Conservation (phyloP, 53 echinoderm and acorn worm species). For the Temnopleurus reevesii region DNA sequence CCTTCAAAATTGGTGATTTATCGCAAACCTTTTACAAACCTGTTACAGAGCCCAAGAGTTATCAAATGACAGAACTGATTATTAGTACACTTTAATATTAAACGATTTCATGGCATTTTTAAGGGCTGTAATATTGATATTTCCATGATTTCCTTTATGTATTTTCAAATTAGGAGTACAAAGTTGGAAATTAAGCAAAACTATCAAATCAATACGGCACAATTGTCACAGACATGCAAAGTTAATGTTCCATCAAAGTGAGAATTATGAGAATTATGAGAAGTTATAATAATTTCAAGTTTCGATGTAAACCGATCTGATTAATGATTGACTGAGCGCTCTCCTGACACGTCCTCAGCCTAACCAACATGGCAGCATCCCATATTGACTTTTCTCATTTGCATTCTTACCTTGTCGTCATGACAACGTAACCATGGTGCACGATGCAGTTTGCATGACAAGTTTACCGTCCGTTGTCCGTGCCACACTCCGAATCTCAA, state of each 20-base stretch:
- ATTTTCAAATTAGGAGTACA: too few relatives aligned
- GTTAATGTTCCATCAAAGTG: neutral
- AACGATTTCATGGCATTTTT: too few relatives aligned
- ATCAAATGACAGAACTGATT: too few relatives aligned
- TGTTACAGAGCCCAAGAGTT: too few relatives aligned
- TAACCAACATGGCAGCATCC: neutral
- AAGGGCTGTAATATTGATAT: too few relatives aligned
- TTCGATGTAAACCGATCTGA: neutral
- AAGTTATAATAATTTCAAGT: neutral
- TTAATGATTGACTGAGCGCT: conserved; percentile 14
- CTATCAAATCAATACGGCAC: too few relatives aligned
- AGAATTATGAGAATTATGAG: neutral
- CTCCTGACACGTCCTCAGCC: neutral
- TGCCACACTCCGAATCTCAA: neutral
- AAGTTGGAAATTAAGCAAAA: too few relatives aligned
- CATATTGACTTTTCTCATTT: conserved; percentile 49
- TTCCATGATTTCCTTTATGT: too few relatives aligned
- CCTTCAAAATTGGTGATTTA: too few relatives aligned
- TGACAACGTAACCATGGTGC: conserved; percentile 51
- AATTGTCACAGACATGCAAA: too few relatives aligned
- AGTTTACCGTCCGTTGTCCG: neutral
- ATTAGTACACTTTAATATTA: too few relatives aligned
- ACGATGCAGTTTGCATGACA: conserved; percentile 26
- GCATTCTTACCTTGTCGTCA: conserved; percentile 49
- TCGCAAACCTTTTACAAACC: too few relatives aligned